phyloP scores from a whole-genome alignment of 2,113 vertebrate species.

The Hipposideros armiger region DNA sequence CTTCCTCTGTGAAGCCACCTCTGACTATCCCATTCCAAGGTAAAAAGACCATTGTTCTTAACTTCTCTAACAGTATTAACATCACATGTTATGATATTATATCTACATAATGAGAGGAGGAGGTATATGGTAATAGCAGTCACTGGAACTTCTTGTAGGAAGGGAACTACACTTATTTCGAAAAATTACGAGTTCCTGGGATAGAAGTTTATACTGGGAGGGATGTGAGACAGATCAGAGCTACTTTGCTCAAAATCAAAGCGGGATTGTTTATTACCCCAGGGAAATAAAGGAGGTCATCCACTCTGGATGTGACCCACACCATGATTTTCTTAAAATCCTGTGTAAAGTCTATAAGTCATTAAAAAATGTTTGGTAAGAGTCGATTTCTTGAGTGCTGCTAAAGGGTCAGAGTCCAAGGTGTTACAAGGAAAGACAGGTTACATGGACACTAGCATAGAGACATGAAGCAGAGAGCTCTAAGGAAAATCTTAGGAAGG shows the following conservation, averaged over 20 bases:
- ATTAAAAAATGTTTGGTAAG: not conserved
- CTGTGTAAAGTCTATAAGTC: not conserved
- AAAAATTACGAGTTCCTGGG: not conserved
- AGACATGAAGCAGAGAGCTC: not conserved
- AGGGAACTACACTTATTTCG: not conserved
- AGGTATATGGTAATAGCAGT: not conserved
- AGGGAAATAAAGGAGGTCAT: not conserved
- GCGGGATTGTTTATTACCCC: not conserved
- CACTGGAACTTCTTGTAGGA: not conserved
- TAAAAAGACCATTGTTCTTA: not conserved
- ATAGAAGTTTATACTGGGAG: not conserved
- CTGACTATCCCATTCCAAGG: not conserved
- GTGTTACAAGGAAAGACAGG: not conserved
- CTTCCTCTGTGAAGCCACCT: not conserved
- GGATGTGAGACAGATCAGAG: not conserved
- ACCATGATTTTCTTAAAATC: not conserved
- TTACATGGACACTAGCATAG: not conserved
- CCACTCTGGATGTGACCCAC: not conserved
- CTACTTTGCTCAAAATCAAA: constrained; percentile 13
- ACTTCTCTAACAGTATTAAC: not conserved
- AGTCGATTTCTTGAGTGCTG: not conserved
- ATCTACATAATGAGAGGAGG: not conserved
- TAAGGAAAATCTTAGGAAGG: not conserved
- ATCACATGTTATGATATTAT: not conserved
- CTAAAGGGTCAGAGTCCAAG: not conserved